A percentile compares a stretch with the other conserved stretches of the same genome.
Conservation (phyloP, 2,888 invertebrate genomes). For the Trileptium ribeirensis region DNA sequence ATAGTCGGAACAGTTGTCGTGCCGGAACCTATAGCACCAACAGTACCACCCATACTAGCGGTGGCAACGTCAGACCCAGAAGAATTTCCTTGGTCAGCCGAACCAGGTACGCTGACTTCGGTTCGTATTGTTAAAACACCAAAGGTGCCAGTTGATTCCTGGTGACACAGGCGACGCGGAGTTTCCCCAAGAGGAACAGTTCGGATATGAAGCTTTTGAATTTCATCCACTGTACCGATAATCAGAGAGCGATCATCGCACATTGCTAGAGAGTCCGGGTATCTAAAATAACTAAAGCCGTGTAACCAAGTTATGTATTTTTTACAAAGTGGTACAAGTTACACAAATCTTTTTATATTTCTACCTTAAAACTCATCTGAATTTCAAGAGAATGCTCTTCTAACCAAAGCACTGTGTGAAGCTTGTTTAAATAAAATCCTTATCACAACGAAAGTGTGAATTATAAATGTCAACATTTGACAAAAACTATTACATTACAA, state of each 20-base stretch:
- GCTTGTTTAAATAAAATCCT: no score
- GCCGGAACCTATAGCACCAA: conserved; percentile 3
- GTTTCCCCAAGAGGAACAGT: conserved; percentile 91
- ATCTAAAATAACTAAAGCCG: no score
- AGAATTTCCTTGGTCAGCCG: conserved; percentile 26
- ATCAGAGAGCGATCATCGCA: conserved; percentile 81
- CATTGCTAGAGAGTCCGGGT: conserved; percentile 63
- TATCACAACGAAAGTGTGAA: no score
- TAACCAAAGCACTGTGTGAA: no score
- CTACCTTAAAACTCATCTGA: no score
- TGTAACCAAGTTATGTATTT: no score
- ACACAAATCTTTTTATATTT: no score
- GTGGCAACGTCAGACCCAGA: background rate
- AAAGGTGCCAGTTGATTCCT: conserved; percentile 82
- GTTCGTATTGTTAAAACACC: conserved; percentile 83
- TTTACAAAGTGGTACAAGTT: no score
- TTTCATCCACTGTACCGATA: conserved; percentile 75
- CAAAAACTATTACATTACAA: no score
- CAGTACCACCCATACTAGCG: conserved; percentile 6
- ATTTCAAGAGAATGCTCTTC: no score
- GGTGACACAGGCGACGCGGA: conserved; percentile 82
- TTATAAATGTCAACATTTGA: no score
- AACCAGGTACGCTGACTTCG: conserved; percentile 59
- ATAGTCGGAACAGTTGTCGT: conserved; percentile 47
- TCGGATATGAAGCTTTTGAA: conserved; percentile 91